Base-by-base conservation (phyloP, 2,113 vertebrate species). In the Plectropomus leopardus region DNA sequence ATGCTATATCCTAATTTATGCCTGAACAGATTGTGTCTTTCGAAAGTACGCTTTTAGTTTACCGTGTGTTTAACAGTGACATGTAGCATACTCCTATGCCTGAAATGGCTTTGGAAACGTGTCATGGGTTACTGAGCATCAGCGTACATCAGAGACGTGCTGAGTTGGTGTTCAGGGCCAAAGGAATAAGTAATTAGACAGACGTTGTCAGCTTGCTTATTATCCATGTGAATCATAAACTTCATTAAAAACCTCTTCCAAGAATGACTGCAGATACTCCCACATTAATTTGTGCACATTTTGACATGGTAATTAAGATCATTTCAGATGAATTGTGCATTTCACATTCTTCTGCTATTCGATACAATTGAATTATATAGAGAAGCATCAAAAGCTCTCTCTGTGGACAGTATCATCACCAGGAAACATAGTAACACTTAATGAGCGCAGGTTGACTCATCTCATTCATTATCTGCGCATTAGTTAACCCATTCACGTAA, bases 171-270 rank as follows among this genome's bases (percentile, higher is more conserved):
- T 72, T 84, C 54, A 57, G 83, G 74, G 82, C 71, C 82, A 84
- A 55, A 76, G 77, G 80, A 58, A 87, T 53, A 40, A 51, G 65
- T 87, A 80, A 91, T 92, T 89, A 91, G 73, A 89, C 71, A 80
- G 82, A 86, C 70, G 84, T 70, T 85, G 84, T 90, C 76, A 76
- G 72, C 76, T 50, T 64, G 47, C 76, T 64, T 80, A 58, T 86
- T 86, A 77, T 76, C 76, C 65, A 72, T 76, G 68, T 57, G 85
- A 87, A 89, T 88, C 75, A 77, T 78, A 76, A 86, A 86, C 82
- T 80, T 86, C 73, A 87, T 86, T 87, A 85, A 78, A 77, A 84
- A 44, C 24, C 64, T 68, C 78, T 80, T 71, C 86, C 57, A 60
- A 67, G 77, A 79, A 60, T 77, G 80, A 84, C 70, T 83, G 70